These are phyloP conservation scores for Sphyrna mokarran DNA, from an alignment of 2,113 vertebrate species.

Conservation along the genomic window DNA sequence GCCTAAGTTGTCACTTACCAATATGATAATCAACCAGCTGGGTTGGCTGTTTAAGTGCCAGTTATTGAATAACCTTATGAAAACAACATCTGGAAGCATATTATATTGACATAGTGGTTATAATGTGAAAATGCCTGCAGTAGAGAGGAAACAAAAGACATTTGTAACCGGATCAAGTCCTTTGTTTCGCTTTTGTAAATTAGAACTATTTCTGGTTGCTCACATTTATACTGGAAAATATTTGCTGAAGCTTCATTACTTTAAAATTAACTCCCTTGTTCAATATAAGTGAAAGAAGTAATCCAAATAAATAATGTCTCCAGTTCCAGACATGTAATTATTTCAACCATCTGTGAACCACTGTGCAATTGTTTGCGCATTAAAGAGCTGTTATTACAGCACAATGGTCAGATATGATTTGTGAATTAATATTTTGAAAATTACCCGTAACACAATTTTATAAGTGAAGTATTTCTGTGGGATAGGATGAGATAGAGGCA, in stretches of 20 bases:
- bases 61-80: not conserved
- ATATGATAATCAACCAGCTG: conserved; percentile 36
- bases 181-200: conserved; percentile 22
- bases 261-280: conserved; percentile 29
- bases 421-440: conserved; percentile 11
- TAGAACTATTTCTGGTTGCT: conserved; percentile 10
- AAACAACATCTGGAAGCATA: conserved; percentile 36
- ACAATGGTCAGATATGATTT: conserved; percentile 11
- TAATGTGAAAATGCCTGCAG: conserved; percentile 1
- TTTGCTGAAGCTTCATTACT: not conserved
- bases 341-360: conserved; percentile 23
- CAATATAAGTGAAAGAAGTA: conserved; percentile 6
- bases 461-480: not conserved
- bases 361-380: not conserved
- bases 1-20: not conserved
- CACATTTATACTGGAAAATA: not conserved
- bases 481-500: not conserved
- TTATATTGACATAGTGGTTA: not conserved
- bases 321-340: conserved; percentile 21
- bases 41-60: not conserved
- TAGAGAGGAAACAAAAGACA: not conserved
- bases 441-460: not conserved
- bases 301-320: conserved; percentile 34
- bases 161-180: not conserved
- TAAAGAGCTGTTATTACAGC: not conserved